Conservation (phyloP, 2,113 vertebrate species). For the Dasyurus viverrinus region DNA sequence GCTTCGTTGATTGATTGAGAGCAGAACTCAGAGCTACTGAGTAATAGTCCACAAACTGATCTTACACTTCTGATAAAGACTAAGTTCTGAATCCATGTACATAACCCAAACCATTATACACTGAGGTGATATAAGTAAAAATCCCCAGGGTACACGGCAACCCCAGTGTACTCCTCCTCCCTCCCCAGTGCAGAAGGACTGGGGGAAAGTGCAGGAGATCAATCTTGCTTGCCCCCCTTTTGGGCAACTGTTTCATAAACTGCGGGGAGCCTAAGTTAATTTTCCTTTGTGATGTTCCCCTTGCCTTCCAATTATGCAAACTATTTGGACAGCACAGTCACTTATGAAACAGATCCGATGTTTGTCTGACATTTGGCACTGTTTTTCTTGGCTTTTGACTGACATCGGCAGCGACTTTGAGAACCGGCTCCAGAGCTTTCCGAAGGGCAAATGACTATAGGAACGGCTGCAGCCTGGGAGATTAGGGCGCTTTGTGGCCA, state of each 20-base stretch:
- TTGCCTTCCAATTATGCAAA: conserved; percentile 47
- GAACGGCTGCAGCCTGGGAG: background rate
- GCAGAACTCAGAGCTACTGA: background rate
- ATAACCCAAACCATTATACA: background rate
- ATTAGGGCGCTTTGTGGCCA: background rate
- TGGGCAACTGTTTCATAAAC: conserved; percentile 46
- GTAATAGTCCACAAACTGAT: background rate
- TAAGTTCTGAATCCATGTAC: background rate
- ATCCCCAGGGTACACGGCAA: background rate
- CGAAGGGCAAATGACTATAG: background rate
- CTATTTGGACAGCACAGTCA: background rate
- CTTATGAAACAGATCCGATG: background rate
- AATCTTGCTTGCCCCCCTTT: conserved; percentile 10
- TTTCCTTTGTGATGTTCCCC: conserved; percentile 52
- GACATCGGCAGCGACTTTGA: conserved; percentile 14
- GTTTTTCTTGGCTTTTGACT: conserved; percentile 36
- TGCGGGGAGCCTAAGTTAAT: background rate
- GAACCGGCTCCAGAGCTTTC: background rate
- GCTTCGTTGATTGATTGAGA: background rate
- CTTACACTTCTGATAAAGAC: background rate
- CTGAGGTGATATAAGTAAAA: background rate
- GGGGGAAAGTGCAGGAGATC: background rate
- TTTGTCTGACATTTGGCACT: conserved; percentile 8
- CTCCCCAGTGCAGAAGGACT: background rate
- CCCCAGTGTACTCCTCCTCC: background rate